Percentiles rank a stretch among this genome's conserved stretches.
These are phyloP conservation scores for Sebastes fasciatus DNA, from an alignment of 2,113 vertebrate genomes.

Conservation along the genomic window DNA sequence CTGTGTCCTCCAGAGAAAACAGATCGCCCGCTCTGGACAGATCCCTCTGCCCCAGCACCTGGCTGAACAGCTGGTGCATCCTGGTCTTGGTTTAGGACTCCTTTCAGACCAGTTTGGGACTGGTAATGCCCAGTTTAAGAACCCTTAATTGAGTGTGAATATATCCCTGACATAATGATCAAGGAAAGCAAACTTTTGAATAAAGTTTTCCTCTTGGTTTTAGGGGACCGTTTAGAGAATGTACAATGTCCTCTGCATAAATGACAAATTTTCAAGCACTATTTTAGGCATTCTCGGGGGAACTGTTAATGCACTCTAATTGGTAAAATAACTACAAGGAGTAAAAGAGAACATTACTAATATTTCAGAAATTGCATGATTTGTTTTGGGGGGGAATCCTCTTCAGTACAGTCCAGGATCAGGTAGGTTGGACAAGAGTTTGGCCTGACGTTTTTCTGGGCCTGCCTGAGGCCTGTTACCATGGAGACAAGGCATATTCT, in stretches of 20 bases:
- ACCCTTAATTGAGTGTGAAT: background rate
- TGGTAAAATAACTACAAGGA: background rate
- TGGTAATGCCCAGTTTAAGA: conserved; percentile 26
- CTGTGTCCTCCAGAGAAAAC: conserved; percentile 93
- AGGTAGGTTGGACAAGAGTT: conserved; percentile 41
- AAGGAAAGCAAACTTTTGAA: conserved; percentile 4
- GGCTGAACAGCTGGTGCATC: conserved; percentile 95
- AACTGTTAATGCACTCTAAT: background rate
- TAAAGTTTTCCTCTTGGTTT: background rate
- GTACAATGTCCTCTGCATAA: background rate
- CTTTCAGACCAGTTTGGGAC: conserved; percentile 39
- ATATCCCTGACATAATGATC: conserved; percentile 44
- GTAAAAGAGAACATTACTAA: background rate
- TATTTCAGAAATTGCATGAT: background rate
- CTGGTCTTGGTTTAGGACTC: conserved; percentile 47
- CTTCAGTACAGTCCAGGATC: conserved; percentile 21
- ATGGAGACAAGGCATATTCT: conserved; percentile 69
- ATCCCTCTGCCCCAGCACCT: conserved; percentile 94
- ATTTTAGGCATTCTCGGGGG: background rate
- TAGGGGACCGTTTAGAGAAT: background rate
- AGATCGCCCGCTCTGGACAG: conserved; percentile 95
- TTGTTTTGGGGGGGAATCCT: conserved; percentile 3
- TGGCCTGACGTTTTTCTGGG: conserved; percentile 32
- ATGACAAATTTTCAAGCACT: background rate
- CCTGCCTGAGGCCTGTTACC: conserved; percentile 62